Evolutionary conservation across 30 jellyfish, hydroid and myxozoan genomes (phyloP).

Genomic region (Phacellophora camtschatica): DNA sequence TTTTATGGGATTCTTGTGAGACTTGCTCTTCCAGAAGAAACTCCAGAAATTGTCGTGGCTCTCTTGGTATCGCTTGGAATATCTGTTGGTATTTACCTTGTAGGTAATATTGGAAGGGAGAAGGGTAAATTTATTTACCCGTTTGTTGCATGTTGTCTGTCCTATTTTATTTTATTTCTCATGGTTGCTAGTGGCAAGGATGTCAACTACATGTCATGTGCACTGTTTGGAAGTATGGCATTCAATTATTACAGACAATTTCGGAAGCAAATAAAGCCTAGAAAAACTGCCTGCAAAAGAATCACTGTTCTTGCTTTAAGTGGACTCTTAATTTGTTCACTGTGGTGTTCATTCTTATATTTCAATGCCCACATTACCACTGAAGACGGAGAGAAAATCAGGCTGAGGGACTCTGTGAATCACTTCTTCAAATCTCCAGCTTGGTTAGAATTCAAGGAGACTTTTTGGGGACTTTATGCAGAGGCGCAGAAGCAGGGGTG

Average conservation of each 20-base stretch:
- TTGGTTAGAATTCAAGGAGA: conserved; percentile 92
- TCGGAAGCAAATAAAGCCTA: conserved; percentile 25
- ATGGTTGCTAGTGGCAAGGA: conserved; percentile 74
- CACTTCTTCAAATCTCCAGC: conserved; percentile 98
- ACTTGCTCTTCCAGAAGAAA: conserved; percentile 87
- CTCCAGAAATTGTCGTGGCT: conserved; percentile 54
- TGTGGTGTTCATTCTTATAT: conserved; percentile 89
- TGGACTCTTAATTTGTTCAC: conserved; percentile 67
- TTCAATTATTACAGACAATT: conserved; percentile 81
- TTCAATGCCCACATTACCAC: conserved; percentile 96
- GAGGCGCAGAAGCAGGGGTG: conserved; percentile 95
- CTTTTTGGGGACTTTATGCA: conserved; percentile 83
- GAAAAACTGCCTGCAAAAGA: conserved; percentile 59
- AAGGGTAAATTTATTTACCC: conserved; percentile 79
- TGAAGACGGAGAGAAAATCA: conserved; percentile 91
- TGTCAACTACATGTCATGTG: conserved; percentile 90
- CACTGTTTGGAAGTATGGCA: conserved; percentile 70
- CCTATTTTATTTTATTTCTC: conserved; percentile 15
- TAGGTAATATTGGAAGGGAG: conserved; percentile 94
- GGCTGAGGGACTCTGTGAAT: conserved; percentile 83
- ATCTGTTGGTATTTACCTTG: conserved; percentile 85
- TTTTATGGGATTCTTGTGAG: conserved; percentile 84
- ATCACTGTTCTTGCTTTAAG: conserved; percentile 60
- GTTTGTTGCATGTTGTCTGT: conserved; percentile 45
- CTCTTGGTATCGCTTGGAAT: conserved; percentile 78